These are phyloP conservation scores for Pitta sordida DNA, from an alignment of 2,113 vertebrate species.

Conservation along the genomic window DNA sequence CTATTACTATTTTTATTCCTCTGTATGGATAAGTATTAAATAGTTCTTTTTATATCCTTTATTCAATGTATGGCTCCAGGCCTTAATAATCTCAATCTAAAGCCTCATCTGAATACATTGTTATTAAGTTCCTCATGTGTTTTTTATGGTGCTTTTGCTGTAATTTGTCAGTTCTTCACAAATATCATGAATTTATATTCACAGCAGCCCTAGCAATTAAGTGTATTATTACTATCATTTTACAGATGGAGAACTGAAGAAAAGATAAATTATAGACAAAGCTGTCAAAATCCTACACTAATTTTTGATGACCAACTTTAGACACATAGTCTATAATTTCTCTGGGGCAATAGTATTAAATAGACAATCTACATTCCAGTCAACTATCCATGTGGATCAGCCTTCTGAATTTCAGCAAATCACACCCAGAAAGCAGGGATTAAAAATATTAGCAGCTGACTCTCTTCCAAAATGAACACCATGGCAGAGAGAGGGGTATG, in stretches of 20 bases:
- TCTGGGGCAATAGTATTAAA: neutral
- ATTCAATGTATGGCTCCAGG: neutral
- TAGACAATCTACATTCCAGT: constrained; percentile 16
- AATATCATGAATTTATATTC: constrained; percentile 42
- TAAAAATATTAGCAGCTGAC: neutral
- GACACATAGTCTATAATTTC: constrained; percentile 47
- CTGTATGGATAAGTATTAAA: constrained; percentile 32
- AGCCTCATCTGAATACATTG: constrained; percentile 18
- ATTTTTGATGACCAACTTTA: constrained; percentile 54
- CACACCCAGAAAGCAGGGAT: neutral
- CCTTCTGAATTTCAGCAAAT: neutral
- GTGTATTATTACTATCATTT: constrained; percentile 42
- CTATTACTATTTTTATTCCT: constrained; percentile 48
- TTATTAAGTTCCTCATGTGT: constrained; percentile 8
- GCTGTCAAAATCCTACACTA: constrained; percentile 25
- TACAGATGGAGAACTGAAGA: constrained; percentile 38
- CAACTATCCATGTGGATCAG: neutral
- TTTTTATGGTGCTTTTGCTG: constrained; percentile 36
- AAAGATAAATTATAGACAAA: constrained; percentile 45
- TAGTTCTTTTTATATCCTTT: constrained; percentile 33
- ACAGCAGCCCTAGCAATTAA: constrained; percentile 43
- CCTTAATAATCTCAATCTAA: constrained; percentile 23
- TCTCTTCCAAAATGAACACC: neutral
- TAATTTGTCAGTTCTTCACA: constrained; percentile 47
- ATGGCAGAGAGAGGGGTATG: neutral